These are phyloP conservation scores for Mimas tiliae DNA, from an alignment of 2,888 invertebrate genomes.

Conservation along the genomic window DNA sequence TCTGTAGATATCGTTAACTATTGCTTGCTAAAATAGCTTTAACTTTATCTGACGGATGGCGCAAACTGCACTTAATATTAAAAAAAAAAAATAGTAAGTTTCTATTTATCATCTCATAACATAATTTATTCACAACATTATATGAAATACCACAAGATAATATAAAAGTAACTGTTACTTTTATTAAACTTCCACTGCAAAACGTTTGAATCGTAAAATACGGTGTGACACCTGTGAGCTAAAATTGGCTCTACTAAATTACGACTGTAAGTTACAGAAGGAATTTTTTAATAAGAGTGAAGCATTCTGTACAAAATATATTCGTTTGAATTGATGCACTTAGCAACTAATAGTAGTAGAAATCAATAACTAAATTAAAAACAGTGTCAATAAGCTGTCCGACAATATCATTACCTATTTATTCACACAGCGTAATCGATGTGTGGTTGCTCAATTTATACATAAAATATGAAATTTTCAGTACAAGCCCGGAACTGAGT, in stretches of 20 bases:
- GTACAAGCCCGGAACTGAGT: not conserved
- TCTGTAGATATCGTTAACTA: no score
- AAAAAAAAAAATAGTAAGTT: no score
- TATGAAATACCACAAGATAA: no score
- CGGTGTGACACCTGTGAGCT: not conserved
- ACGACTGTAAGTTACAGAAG: constrained; percentile 5
- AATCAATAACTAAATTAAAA: not conserved
- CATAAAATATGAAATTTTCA: constrained; percentile 6
- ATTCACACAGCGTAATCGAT: not conserved
- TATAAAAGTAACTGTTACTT: not conserved
- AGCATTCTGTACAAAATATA: not conserved
- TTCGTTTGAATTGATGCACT: not conserved
- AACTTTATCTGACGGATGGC: no score
- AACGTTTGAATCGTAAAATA: constrained; percentile 30
- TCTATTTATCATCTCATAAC: no score
- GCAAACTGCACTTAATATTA: no score
- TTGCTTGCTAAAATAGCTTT: no score
- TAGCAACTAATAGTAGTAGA: no score
- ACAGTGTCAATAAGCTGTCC: not conserved
- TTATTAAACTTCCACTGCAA: not conserved
- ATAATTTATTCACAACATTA: no score
- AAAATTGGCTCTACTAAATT: constrained; percentile 10
- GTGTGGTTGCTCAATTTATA: not conserved
- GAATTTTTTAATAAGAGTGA: not conserved
- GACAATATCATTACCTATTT: not conserved